A percentile compares a stretch with the other conserved stretches of the same genome.
Conservation (phyloP, 2,797 vertebrate genomes). For the Tiaroga cobitis region DNA sequence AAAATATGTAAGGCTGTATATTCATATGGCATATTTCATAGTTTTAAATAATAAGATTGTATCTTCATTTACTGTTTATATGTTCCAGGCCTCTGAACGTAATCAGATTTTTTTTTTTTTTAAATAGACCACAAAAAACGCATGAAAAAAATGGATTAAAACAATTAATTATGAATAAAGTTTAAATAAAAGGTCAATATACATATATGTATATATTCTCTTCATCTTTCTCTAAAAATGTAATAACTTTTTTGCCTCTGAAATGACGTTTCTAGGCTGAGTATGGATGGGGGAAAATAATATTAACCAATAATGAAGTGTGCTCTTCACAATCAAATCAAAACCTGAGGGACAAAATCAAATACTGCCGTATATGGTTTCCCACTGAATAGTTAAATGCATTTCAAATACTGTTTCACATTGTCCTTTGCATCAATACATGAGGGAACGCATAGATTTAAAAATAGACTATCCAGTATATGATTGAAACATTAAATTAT, state of each 20-base stretch:
- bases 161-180: too few species aligned
- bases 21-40: background rate
- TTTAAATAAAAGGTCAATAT: too few species aligned
- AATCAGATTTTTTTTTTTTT: background rate
- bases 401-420: background rate
- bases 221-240: background rate
- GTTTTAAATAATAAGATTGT: background rate
- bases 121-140: background rate
- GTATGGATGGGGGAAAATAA: background rate
- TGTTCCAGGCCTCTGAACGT: background rate
- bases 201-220: background rate
- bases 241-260: background rate
- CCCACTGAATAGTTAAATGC: background rate
- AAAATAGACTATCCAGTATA: background rate
- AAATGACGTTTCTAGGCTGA: background rate
- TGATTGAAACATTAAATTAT: background rate
- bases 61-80: background rate
- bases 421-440: background rate
- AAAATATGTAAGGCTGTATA: background rate
- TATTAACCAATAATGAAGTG: conserved; percentile 16
- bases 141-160: too few species aligned
- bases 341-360: background rate
- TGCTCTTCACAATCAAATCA: background rate
- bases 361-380: conserved; percentile 6
- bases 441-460: background rate